Base-by-base conservation (phyloP, 2,113 vertebrate species). In the Macroglossus sobrinus region DNA sequence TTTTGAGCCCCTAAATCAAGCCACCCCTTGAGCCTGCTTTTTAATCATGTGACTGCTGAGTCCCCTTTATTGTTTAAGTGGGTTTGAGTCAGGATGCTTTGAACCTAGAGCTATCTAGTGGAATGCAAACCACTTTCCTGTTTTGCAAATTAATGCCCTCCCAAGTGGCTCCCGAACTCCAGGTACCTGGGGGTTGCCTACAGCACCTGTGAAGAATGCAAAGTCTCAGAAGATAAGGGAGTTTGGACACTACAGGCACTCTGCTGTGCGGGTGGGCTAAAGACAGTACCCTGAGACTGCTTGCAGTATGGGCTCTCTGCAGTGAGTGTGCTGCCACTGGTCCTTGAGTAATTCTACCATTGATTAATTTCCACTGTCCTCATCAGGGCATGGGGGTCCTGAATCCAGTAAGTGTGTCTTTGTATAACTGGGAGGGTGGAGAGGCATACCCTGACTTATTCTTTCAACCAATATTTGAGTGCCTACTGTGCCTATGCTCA, bases 71-170 rank as follows among this genome's bases (percentile, higher is more conserved):
- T 76, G 89, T 43, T 22, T 45, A 16, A 61, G 59, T 1, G 0
- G 5, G 40, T 47, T 63, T 47, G 33, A 94, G 43, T 69, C 26
- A 8, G 59, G 88, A 53, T 5, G 15, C 71, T 71, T n/a, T 68
- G 89, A 50, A 38, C 7, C 11, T 43, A 40, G 59, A 71, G 53
- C 4, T 47, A 0, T 35, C 35, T 7, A 2, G 0, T 0, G 6
- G 59, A 72, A 45, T 71, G 55, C 33, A 47, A 40, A 38, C 45
- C 5, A 4, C 50, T 19, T 76, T 12, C 26, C 71, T 16, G 24
- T 64, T 0, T 4, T 35, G 9, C 22, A 24, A 3, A 40, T 33
- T 16, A 26, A 28, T 2, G 19, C 82, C 89, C 43, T 75, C 45
- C 63, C 14, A 16, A 18, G 35, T 26, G 45, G 35, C 12, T 80